Evolutionary conservation across 2,113 vertebrate genomes (phyloP).

Genomic region (Jaculus jaculus): DNA sequence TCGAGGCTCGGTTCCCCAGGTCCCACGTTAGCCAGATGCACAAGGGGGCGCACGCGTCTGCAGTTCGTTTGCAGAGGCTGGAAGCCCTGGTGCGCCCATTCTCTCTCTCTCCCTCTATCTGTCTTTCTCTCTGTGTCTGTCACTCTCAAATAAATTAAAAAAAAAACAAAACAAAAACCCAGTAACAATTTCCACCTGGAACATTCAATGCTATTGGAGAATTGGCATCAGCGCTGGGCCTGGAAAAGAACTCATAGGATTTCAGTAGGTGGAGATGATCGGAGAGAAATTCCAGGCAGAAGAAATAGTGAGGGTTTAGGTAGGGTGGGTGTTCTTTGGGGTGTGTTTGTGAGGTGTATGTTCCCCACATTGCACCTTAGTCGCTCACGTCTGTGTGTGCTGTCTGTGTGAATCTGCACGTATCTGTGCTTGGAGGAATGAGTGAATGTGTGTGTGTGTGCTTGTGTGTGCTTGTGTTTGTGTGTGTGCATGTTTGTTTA

Average conservation of each 20-base stretch:
- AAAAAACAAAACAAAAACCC: neutral
- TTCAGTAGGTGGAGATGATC: neutral
- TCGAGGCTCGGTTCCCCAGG: too few relatives aligned
- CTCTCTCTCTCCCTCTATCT: too few relatives aligned
- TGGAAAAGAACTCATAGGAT: neutral
- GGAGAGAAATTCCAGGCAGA: neutral
- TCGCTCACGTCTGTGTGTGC: neutral
- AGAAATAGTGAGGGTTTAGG: neutral
- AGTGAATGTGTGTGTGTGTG: neutral
- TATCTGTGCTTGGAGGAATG: neutral
- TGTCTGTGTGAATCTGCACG: too few relatives aligned
- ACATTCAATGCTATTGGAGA: neutral
- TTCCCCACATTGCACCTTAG: neutral
- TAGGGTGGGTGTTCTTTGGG: neutral
- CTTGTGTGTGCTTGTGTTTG: neutral
- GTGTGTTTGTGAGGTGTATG: neutral
- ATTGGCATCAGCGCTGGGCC: neutral
- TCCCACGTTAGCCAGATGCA: too few relatives aligned
- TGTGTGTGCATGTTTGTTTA: neutral
- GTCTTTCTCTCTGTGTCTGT: too few relatives aligned
- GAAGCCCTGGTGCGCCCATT: too few relatives aligned
- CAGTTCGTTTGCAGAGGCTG: too few relatives aligned
- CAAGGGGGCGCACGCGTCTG: too few relatives aligned
- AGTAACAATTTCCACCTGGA: neutral
- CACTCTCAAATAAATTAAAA: too few relatives aligned